Base-by-base conservation (phyloP, 2,888 invertebrate species). In the Hedychridium roseum region DNA sequence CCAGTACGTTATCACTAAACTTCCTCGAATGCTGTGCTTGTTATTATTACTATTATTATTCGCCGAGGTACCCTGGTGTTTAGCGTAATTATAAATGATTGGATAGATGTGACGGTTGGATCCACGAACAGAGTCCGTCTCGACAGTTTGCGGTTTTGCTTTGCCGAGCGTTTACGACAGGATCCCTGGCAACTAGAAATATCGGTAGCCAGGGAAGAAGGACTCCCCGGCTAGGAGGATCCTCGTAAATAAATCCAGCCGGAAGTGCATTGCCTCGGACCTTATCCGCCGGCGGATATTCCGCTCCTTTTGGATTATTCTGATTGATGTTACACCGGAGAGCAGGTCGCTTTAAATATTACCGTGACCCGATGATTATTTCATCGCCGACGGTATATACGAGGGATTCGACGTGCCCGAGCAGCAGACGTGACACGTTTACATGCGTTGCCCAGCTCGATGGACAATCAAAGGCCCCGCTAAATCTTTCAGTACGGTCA, bases 231-330 rank as follows among this genome's bases (percentile, higher is more conserved):
- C n/a, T n/a, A n/a, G n/a, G n/a, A n/a, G n/a, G n/a, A n/a, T n/a
- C n/a, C n/a, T n/a, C n/a, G 40, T 46, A 56, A 57, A 60, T 62
- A 62, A 57, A 65, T 60, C 54, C 56, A 46, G 32, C 18, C 31
- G 30, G 38, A 30, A 35, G 32, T 30, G 32, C 18, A 12, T 7
- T 41, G n/a, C n/a, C n/a, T 16, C 23, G 35, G 23, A 32, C 17
- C 32, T 20, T 15, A 9, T 15, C 23, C 16, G 32, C 37, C 5
- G 9, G 18, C 14, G 39, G 38, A n/a, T n/a, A n/a, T n/a, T n/a
- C n/a, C n/a, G n/a, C n/a, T n/a, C n/a, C n/a, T 52, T 47, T 21
- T 68, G 58, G 66, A 69, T 72, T 76, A 76, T 76, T 75, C 71
- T 65, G 68, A 70, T 64, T 72, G 73, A 73, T 70, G 71, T 70